Conservation (phyloP, 2,113 vertebrate genomes). For the Lepus europaeus region DNA sequence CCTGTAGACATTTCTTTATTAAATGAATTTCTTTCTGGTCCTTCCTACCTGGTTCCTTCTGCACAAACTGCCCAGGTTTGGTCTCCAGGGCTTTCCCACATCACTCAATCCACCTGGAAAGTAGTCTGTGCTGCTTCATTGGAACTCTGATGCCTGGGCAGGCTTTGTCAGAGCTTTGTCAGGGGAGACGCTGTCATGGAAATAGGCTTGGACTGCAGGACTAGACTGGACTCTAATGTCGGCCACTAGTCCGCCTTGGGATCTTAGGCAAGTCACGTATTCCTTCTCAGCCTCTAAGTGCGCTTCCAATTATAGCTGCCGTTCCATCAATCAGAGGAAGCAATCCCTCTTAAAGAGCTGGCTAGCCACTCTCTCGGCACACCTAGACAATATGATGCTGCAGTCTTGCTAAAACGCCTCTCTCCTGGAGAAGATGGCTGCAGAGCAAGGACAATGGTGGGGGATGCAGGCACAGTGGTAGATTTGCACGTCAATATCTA, state of each 20-base stretch:
- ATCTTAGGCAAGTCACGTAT: conserved; percentile 28
- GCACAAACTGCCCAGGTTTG: background rate
- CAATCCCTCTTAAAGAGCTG: conserved; percentile 1
- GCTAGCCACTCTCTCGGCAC: background rate
- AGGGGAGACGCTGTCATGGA: background rate
- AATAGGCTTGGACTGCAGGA: too few species aligned
- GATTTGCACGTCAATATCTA: background rate
- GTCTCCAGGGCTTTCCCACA: background rate
- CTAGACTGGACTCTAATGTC: background rate
- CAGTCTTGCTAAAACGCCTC: conserved; percentile 44
- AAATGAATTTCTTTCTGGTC: background rate
- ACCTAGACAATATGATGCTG: background rate
- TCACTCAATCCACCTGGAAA: background rate
- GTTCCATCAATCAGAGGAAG: conserved; percentile 47
- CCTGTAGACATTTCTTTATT: background rate
- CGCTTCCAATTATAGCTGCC: conserved; percentile 49
- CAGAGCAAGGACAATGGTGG: background rate
- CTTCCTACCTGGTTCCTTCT: background rate
- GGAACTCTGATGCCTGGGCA: background rate
- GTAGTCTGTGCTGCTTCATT: background rate
- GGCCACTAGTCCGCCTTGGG: background rate
- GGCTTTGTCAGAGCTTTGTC: background rate
- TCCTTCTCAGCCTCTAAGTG: conserved; percentile 24
- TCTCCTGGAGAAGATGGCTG: background rate
- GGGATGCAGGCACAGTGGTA: background rate